phyloP scores from a whole-genome alignment of 2,888 invertebrate species.

The Pristionchus entomophagus region DNA sequence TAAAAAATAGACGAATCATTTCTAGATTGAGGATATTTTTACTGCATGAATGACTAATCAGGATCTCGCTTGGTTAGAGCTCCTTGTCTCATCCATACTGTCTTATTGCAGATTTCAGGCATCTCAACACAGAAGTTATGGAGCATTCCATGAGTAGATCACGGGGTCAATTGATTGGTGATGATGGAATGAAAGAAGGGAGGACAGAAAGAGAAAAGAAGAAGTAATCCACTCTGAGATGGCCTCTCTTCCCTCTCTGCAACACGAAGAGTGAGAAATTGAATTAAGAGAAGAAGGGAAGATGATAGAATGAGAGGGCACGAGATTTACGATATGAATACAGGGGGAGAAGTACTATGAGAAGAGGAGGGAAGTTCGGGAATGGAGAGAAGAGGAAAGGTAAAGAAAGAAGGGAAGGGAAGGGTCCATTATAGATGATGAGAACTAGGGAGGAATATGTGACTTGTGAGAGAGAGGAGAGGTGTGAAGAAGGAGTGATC shows the following conservation, averaged over 20 bases:
- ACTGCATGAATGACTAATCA: too few species aligned
- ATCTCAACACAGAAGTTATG: not conserved
- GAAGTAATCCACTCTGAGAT: conserved; percentile 30
- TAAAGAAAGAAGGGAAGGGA: conserved; percentile 7
- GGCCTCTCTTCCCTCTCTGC: conserved; percentile 6
- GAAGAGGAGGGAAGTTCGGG: not conserved
- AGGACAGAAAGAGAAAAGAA: not conserved
- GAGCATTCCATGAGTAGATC: not conserved
- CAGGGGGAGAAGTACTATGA: not conserved
- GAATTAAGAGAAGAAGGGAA: not conserved
- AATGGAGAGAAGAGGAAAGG: not conserved
- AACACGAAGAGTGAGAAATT: conserved; percentile 1
- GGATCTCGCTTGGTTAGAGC: too few species aligned
- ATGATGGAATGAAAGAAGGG: conserved; percentile 11
- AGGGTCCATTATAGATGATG: conserved; percentile 8
- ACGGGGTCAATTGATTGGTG: not conserved
- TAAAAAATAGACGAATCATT: too few species aligned
- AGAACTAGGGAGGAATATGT: not conserved
- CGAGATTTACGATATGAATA: not conserved
- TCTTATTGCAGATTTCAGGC: too few species aligned
- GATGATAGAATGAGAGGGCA: not conserved
- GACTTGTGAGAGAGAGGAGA: not conserved
- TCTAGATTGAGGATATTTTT: too few species aligned
- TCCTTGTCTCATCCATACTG: too few species aligned
- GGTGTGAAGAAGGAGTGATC: too few species aligned